Evolutionary conservation across 2,888 invertebrate genomes (phyloP).

Genomic region (Callosobruchus maculatus): DNA sequence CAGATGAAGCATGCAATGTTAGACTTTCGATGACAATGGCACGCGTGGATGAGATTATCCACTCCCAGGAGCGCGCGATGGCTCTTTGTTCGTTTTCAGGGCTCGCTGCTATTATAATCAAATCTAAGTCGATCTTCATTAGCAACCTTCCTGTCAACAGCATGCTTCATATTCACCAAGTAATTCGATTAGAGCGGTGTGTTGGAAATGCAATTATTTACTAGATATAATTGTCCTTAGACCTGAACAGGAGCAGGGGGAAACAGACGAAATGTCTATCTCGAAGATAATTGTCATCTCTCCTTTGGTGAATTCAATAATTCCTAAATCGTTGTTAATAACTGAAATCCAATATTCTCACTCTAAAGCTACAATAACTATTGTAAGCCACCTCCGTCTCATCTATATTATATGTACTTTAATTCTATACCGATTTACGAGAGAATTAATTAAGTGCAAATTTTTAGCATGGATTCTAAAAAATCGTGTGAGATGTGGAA

Average conservation of each 20-base stretch:
- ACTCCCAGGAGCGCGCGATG: not conserved
- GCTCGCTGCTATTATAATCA: not conserved
- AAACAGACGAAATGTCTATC: not conserved
- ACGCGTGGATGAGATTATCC: not conserved
- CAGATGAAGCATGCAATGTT: no score
- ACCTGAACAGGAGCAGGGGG: not conserved
- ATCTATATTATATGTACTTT: no score
- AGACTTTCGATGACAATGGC: not conserved
- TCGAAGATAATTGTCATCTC: not conserved
- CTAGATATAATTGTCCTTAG: not conserved
- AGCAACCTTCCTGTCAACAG: not conserved
- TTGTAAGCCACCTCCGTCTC: no score
- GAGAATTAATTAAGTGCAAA: no score
- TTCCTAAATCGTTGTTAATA: no score
- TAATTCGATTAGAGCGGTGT: not conserved
- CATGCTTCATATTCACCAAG: not conserved
- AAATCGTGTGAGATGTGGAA: no score
- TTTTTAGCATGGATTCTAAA: no score
- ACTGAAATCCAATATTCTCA: no score
- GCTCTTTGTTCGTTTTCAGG: not conserved
- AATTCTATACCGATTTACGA: no score
- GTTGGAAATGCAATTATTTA: not conserved
- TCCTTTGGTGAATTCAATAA: no score
- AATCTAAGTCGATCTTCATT: constrained; percentile 6
- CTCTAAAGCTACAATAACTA: no score